These are phyloP conservation scores for Spinibarbus caldwelli DNA, from an alignment of 2,797 vertebrate species.

Conservation along the genomic window DNA sequence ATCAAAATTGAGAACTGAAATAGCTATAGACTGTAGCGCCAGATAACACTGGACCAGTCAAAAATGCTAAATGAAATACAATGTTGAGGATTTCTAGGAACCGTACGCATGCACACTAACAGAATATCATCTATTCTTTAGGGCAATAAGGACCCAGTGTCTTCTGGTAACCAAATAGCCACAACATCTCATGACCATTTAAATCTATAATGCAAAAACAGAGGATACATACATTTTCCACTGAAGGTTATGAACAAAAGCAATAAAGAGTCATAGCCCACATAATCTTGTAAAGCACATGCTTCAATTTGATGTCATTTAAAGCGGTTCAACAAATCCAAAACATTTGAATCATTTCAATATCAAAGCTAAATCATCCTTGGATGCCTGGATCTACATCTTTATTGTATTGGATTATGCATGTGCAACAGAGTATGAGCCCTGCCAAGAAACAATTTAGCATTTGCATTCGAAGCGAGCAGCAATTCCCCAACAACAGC, in stretches of 20 bases:
- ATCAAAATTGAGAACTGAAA: neutral
- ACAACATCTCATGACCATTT: slow-evolving; percentile 29
- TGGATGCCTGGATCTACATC: neutral
- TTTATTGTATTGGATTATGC: neutral
- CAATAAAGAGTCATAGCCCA: neutral
- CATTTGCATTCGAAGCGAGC: neutral
- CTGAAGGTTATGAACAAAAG: neutral
- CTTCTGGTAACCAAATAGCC: neutral
- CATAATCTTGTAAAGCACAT: slow-evolving; percentile 11
- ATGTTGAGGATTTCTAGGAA: slow-evolving; percentile 12
- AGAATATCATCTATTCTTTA: neutral
- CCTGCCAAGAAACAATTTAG: neutral
- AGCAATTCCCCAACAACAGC: neutral
- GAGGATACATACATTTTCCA: neutral
- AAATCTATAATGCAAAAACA: neutral
- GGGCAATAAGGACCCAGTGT: neutral
- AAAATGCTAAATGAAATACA: too few species aligned
- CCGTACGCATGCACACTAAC: neutral
- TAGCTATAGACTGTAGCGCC: neutral
- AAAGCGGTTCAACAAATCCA: neutral
- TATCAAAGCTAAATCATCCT: neutral
- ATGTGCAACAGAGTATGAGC: neutral
- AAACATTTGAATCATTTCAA: neutral
- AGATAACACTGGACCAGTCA: slow-evolving; percentile 21
- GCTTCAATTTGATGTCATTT: neutral